These are phyloP conservation scores for Alaudala cheleensis DNA, from an alignment of 2,113 vertebrate genomes.

Conservation along the genomic window DNA sequence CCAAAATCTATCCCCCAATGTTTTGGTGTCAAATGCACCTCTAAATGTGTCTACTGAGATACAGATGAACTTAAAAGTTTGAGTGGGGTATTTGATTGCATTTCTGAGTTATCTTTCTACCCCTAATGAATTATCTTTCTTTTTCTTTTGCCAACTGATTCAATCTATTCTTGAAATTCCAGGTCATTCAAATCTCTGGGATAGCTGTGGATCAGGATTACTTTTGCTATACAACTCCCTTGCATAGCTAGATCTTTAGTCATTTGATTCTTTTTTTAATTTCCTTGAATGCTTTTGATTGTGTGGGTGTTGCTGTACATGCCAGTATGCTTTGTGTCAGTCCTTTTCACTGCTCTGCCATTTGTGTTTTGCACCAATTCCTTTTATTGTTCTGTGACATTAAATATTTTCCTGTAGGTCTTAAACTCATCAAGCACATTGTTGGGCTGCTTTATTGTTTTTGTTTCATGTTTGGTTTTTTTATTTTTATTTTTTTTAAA, in stretches of 20 bases:
- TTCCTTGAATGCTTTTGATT: conserved; percentile 51
- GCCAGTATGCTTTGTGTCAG: conserved; percentile 65
- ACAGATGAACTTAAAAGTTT: neutral
- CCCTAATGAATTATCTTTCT: neutral
- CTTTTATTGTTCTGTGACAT: conserved; percentile 4
- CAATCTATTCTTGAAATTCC: conserved; percentile 19
- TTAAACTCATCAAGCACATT: conserved; percentile 31
- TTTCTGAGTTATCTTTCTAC: neutral
- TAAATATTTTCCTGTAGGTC: conserved; percentile 49
- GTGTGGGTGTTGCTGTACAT: conserved; percentile 49
- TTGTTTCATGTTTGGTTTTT: neutral
- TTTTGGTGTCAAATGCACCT: neutral
- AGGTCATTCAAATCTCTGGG: neutral
- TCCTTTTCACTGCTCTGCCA: conserved; percentile 53
- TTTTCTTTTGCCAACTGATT: neutral
- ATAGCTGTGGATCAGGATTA: conserved; percentile 1
- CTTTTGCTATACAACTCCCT: conserved; percentile 10
- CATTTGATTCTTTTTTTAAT: conserved; percentile 4
- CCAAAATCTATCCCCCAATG: neutral
- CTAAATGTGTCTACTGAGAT: neutral
- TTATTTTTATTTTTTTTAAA: neutral
- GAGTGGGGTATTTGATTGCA: neutral
- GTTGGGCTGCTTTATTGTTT: neutral
- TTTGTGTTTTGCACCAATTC: conserved; percentile 43
- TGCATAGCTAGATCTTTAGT: conserved; percentile 38